Evolutionary conservation across 2,888 invertebrate species (phyloP).

Genomic region (Torymus texanus): DNA sequence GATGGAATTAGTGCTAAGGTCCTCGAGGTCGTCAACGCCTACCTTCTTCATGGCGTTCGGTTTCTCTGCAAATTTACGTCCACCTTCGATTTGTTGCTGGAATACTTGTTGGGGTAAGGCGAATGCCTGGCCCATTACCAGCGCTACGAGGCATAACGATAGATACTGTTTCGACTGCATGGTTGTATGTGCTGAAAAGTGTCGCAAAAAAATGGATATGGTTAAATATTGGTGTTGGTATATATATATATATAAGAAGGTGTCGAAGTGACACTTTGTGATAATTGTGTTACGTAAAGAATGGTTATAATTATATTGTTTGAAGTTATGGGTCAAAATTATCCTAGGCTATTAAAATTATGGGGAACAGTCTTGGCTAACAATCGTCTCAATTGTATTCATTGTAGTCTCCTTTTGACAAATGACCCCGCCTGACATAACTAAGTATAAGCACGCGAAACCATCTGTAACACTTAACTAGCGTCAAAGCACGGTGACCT

Average conservation of each 20-base stretch:
- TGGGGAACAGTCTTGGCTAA: no score
- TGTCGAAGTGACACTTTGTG: no score
- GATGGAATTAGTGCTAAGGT: constrained; percentile 87
- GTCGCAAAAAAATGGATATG: neutral
- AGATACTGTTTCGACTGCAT: constrained; percentile 82
- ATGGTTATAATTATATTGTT: no score
- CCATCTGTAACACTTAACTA: no score
- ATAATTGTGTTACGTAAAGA: no score
- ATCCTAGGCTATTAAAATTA: no score
- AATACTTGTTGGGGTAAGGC: constrained; percentile 67
- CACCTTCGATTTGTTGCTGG: constrained; percentile 74
- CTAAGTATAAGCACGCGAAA: no score
- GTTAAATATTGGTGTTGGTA: neutral
- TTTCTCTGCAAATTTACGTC: constrained; percentile 91
- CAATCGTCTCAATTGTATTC: no score
- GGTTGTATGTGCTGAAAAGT: constrained; percentile 62
- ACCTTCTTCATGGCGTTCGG: constrained; percentile 93
- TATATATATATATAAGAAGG: neutral
- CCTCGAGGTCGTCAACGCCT: constrained; percentile 87
- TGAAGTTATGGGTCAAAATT: no score
- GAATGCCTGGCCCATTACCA: constrained; percentile 74
- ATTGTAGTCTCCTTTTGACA: no score
- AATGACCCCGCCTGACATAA: no score
- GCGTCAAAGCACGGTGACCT: no score
- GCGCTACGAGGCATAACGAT: constrained; percentile 83